Evolutionary conservation across 2,797 vertebrate genomes (phyloP), one percentile per base, ranked within the genome.

Genomic region (Momotus momota): DNA sequence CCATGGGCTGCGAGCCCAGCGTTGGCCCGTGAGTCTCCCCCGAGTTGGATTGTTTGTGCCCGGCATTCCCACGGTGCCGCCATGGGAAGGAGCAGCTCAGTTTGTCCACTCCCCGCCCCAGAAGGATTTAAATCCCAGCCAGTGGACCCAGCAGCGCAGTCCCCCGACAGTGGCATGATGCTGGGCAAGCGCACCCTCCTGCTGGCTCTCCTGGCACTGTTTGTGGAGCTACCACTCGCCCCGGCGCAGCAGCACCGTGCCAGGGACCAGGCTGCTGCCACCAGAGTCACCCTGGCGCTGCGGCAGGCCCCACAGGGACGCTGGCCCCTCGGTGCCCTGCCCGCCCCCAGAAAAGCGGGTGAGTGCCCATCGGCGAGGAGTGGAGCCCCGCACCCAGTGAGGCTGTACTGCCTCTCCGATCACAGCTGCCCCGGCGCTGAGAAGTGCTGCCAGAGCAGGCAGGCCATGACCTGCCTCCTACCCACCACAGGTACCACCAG

Each of bases 371-470:
- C 0, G 0, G 29, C 0, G 1, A n/a, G 1, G 2, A 52, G 65
- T 0, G 0, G 45, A 48, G 23, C 38, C 16, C 35, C 5, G 0
- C 33, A 14, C 12, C 11, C 33, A 5, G 6, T 25, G 9, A 2
- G 31, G 7, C 70, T 71, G 10, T 94, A 14, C 77, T 96, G 96
- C 83, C 73, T 93, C 69, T 96, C 96, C 0, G 95, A 96, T 88
- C 61, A 12, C 5, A 2, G 80, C 88, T 96, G 96, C 58, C 95
- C 96, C 1, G 80, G 86, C 1, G 10, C 94, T 2, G 90, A 96
- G 92, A 95, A 93, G 49, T 94, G 96, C 88, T 96, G 95, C 86
- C 86, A 41, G 49, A 33, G 26, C 0, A 27, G 86, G 27, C 72
- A 41, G 12, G 26, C 19, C 52, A 81, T 80, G 70, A 71, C 20